Evolutionary conservation across 1,140 invertebrate species (phyloP).

Genomic region (Hermetia illucens): DNA sequence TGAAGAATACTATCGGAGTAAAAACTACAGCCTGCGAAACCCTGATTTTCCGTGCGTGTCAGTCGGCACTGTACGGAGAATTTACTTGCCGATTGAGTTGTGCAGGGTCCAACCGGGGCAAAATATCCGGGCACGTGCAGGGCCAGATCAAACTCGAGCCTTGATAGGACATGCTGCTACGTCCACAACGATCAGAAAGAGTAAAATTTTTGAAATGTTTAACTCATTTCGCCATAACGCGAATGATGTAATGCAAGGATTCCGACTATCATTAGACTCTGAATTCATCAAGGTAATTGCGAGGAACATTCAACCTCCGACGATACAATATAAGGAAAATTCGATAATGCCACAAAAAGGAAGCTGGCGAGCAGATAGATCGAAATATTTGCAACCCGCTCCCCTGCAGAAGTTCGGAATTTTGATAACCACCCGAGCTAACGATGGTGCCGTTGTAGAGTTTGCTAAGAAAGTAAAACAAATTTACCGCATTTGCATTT

Average conservation of each 20-base stretch:
- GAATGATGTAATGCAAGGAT: slow-evolving; percentile 37
- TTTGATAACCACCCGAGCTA: slow-evolving; percentile 5
- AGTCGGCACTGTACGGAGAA: slow-evolving; percentile 38
- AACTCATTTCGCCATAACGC: slow-evolving; percentile 31
- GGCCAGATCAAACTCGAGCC: too few relatives aligned
- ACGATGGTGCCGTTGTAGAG: background rate
- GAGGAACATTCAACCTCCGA: too few relatives aligned
- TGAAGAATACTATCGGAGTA: slow-evolving; percentile 40
- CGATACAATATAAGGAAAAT: too few relatives aligned
- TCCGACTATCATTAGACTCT: slow-evolving; percentile 37
- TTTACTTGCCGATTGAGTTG: slow-evolving; percentile 44
- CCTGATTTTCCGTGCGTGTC: slow-evolving; percentile 44
- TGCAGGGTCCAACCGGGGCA: slow-evolving; percentile 45
- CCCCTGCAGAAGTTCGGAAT: slow-evolving; percentile 16
- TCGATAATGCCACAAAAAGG: background rate
- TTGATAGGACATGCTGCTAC: slow-evolving; percentile 46
- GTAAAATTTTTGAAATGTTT: slow-evolving; percentile 46
- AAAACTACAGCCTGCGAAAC: too few relatives aligned
- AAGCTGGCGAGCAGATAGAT: background rate
- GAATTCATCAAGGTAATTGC: slow-evolving; percentile 42
- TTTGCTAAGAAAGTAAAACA: background rate
- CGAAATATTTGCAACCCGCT: background rate
- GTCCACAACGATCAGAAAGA: slow-evolving; percentile 38
- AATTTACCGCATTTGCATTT: background rate
- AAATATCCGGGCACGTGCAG: too few relatives aligned